Percentiles rank a stretch among this genome's conserved stretches.
These are phyloP conservation scores for Florisuga fusca DNA, from an alignment of 2,797 vertebrate species.

Conservation along the genomic window DNA sequence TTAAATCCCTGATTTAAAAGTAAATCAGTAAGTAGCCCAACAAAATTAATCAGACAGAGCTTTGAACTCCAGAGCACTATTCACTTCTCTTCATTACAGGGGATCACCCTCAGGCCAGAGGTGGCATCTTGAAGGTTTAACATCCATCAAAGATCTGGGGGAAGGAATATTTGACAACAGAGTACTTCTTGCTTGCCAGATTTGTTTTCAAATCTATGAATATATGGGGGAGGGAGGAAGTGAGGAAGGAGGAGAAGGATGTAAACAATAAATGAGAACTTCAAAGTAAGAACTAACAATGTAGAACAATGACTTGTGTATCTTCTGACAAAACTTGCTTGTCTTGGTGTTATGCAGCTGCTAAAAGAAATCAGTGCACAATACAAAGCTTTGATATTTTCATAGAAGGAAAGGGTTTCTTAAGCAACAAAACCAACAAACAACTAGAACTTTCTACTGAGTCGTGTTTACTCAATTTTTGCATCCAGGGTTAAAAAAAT, in stretches of 20 bases:
- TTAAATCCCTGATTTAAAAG: neutral
- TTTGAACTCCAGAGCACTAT: conserved; percentile 7
- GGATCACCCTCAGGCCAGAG: conserved; percentile 56
- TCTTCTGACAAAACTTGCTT: conserved; percentile 47
- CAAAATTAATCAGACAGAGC: neutral
- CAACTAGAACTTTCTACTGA: conserved; percentile 21
- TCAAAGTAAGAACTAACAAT: conserved; percentile 52
- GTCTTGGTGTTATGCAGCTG: conserved; percentile 48
- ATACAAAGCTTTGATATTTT: conserved; percentile 48
- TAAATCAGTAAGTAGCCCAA: neutral
- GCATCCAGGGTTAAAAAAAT: conserved; percentile 5
- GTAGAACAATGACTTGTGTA: conserved; percentile 53
- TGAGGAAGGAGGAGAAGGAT: conserved; percentile 65
- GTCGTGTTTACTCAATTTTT: neutral
- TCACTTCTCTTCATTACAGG: conserved; percentile 6
- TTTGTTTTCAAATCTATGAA: conserved; percentile 16
- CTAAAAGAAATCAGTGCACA: conserved; percentile 43
- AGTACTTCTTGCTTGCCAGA: conserved; percentile 44
- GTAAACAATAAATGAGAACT: conserved; percentile 65
- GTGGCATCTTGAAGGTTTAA: neutral
- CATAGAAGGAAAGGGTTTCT: conserved; percentile 1
- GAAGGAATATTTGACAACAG: conserved; percentile 10
- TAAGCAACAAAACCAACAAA: neutral
- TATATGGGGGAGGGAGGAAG: conserved; percentile 42
- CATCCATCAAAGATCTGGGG: neutral